These are phyloP conservation scores for Chymomyza amoena DNA, from an alignment of 2,888 invertebrate species.

Conservation along the genomic window DNA sequence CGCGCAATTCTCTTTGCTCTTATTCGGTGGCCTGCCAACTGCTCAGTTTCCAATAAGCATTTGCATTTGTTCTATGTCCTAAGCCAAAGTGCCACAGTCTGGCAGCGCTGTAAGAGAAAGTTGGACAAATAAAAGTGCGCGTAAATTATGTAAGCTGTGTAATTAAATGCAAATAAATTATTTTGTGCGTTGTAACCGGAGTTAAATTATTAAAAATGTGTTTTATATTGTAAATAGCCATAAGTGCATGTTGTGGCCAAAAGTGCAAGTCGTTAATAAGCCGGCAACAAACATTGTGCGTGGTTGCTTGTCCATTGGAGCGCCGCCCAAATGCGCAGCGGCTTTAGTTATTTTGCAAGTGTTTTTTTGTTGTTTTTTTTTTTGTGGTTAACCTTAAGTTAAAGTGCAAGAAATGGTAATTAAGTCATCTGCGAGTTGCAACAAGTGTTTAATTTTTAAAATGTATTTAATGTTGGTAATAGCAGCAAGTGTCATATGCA, in stretches of 20 bases:
- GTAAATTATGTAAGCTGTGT: not conserved
- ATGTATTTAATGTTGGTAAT: not conserved
- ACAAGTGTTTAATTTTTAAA: too few relatives aligned
- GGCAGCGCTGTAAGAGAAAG: not conserved
- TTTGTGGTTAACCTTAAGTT: not conserved
- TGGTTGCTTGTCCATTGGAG: not conserved
- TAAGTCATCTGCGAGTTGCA: too few relatives aligned
- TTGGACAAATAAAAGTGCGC: not conserved
- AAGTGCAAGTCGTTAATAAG: not conserved
- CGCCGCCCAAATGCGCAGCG: not conserved
- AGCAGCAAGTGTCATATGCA: constrained; percentile 23
- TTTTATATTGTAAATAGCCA: not conserved
- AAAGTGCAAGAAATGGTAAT: not conserved
- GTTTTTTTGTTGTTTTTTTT: not conserved
- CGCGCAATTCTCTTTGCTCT: too few relatives aligned
- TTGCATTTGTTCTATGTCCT: not conserved
- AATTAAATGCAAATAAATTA: not conserved
- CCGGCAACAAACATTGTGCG: not conserved
- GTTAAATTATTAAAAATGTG: not conserved
- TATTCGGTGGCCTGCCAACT: not conserved
- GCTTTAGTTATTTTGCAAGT: not conserved
- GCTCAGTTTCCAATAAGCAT: too few relatives aligned
- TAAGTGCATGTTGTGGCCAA: not conserved
- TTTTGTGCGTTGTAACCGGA: not conserved
- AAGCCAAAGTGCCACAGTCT: not conserved